These are phyloP conservation scores for Argentina silus DNA, from an alignment of 2,797 vertebrate species.

Conservation along the genomic window DNA sequence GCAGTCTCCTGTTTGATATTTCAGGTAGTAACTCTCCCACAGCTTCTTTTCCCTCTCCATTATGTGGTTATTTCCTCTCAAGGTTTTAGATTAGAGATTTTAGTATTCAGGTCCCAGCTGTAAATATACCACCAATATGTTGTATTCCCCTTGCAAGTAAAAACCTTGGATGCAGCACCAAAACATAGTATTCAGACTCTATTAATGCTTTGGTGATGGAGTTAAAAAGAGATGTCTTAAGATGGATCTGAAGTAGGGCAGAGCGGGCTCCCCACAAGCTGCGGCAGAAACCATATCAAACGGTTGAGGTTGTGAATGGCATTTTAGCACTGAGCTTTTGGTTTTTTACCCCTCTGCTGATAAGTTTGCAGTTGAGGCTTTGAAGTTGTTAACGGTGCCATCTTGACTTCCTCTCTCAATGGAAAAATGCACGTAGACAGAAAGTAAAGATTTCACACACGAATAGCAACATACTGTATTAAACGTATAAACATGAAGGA, in stretches of 20 bases:
- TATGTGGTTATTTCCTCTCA: not conserved
- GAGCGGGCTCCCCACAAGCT: not conserved
- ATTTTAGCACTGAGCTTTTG: not conserved
- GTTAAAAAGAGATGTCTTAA: not conserved
- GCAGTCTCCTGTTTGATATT: too few species aligned
- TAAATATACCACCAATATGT: not conserved
- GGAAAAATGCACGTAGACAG: not conserved
- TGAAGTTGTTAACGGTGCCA: not conserved
- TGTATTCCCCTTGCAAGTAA: not conserved
- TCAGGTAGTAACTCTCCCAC: not conserved
- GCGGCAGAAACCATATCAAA: not conserved
- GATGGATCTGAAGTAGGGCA: not conserved
- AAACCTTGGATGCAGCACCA: not conserved
- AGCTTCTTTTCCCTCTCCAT: not conserved
- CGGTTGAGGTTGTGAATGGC: not conserved
- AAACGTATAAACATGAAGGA: not conserved
- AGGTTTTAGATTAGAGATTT: not conserved
- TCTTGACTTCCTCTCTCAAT: not conserved
- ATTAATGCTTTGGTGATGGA: not conserved
- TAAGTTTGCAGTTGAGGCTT: not conserved
- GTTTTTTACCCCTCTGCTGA: not conserved
- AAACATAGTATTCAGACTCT: conserved; percentile 1
- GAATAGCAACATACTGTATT: not conserved
- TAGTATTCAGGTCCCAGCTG: not conserved
- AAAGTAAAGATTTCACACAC: not conserved